Evolutionary conservation across 1,140 invertebrate genomes (phyloP), one percentile per base, ranked within the genome.

Genomic region (Drosophila asahinai): DNA sequence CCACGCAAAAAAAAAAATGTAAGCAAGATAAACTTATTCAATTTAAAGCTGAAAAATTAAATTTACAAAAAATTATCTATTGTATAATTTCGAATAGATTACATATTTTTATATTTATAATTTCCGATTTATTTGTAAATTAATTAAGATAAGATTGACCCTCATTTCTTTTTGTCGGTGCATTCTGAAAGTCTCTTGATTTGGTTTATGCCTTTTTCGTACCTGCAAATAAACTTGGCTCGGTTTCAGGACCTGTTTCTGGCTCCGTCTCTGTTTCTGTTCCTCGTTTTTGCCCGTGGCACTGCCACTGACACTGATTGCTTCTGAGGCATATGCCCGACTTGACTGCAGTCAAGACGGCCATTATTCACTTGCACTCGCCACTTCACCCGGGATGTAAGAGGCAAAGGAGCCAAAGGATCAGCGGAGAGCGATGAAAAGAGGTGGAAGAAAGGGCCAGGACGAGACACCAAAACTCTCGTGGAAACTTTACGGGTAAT

Each of bases 251-350:
- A 33, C 58, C 33, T 59, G 48, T 25, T 58, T 55, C 58, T 59
- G 74, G 33, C 45, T 57, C 68, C 63, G 19, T 47, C 47, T 65
- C 60, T 60, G 59, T 58, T 79, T 62, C 55, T 65, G 27, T 22
- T 38, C 62, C 36, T 67, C 72, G 77, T 45, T 82, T 48, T 66
- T 68, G 81, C 76, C 81, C 74, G 71, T 83, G 81, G 82, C 81
- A 67, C 70, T 83, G 81, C 65, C 81, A 84, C 82, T 84, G 82
- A 84, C 82, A 86, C 82, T 84, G 82, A 84, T 84, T 84, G 82
- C 82, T 73, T 78, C 67, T 78, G 82, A 84, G 81, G 43, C 66
- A 70, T 75, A 70, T 68, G 52, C 63, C 70, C 77, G 60, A 66
- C 64, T 76, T 83, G 81, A 83, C 81, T 84, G 81, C 81, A 84